phyloP scores from a whole-genome alignment of 2,888 invertebrate species.

The Polyommatus icarus region DNA sequence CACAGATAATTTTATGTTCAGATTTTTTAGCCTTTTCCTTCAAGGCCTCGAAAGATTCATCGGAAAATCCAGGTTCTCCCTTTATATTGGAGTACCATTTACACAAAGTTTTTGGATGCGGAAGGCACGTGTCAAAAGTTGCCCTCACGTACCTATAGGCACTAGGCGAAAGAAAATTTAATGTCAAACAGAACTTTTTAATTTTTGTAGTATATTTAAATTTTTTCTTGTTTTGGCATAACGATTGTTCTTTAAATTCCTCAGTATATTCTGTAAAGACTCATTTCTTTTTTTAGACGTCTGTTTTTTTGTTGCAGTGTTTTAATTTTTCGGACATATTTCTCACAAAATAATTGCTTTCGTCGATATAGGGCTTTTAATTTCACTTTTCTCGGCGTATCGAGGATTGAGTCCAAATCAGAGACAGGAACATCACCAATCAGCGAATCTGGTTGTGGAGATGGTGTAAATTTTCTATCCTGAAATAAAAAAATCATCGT shows the following conservation, averaged over 20 bases:
- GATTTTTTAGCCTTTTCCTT: constrained; percentile 36
- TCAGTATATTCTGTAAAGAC: constrained; percentile 29
- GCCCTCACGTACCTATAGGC: constrained; percentile 42
- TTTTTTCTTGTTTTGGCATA: constrained; percentile 21
- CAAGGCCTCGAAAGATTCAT: constrained; percentile 41
- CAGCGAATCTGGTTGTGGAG: constrained; percentile 8
- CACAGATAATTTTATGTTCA: constrained; percentile 31
- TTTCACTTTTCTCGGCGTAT: constrained; percentile 30
- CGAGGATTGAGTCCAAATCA: constrained; percentile 33
- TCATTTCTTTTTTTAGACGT: constrained; percentile 32
- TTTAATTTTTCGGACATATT: constrained; percentile 21
- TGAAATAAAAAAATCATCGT: constrained; percentile 7
- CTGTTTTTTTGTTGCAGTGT: constrained; percentile 29
- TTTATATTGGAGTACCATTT: constrained; percentile 43
- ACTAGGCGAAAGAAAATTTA: constrained; percentile 40
- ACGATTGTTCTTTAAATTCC: constrained; percentile 32
- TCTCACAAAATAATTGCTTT: constrained; percentile 18
- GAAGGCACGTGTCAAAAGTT: constrained; percentile 42
- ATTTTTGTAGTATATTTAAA: neutral
- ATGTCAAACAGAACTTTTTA: constrained; percentile 36
- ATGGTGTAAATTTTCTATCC: neutral
- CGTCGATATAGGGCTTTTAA: constrained; percentile 14
- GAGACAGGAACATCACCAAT: constrained; percentile 22
- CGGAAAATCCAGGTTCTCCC: constrained; percentile 41
- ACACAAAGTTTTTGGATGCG: constrained; percentile 41